These are phyloP conservation scores for Acipenser ruthenus DNA, from an alignment of 2,797 vertebrate genomes.

Conservation along the genomic window DNA sequence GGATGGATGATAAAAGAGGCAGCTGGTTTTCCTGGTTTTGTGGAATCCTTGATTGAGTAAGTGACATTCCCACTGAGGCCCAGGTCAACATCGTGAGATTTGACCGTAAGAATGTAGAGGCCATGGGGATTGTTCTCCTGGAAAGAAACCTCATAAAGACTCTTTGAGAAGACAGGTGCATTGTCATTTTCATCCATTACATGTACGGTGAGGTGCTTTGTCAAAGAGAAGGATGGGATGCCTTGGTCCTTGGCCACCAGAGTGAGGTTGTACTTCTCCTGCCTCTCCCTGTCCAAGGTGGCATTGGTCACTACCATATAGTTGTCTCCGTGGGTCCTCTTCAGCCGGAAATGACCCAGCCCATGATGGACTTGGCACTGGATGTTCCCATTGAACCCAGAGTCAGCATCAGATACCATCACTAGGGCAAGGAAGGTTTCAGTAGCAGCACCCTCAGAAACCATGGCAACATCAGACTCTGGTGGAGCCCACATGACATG, in stretches of 20 bases:
- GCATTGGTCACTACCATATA: slow-evolving; percentile 77
- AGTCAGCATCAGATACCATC: slow-evolving; percentile 76
- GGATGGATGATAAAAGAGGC: slow-evolving; percentile 62
- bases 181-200: slow-evolving; percentile 86
- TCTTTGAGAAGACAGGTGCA: slow-evolving; percentile 64
- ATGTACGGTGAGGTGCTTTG: slow-evolving; percentile 65
- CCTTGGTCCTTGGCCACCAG: slow-evolving; percentile 69
- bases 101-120: slow-evolving; percentile 58
- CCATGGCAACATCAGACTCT: slow-evolving; percentile 49
- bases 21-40: slow-evolving; percentile 33
- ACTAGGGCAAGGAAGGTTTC: slow-evolving; percentile 83
- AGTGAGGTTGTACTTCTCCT: slow-evolving; percentile 69
- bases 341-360: slow-evolving; percentile 70
- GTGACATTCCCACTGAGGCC: slow-evolving; percentile 72
- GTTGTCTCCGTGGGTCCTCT: slow-evolving; percentile 68
- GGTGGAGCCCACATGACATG: slow-evolving; percentile 68
- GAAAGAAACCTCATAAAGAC: slow-evolving; percentile 55
- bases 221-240: slow-evolving; percentile 53
- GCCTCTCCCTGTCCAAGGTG: slow-evolving; percentile 74
- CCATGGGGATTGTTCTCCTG: slow-evolving; percentile 67
- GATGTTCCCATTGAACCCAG: slow-evolving; percentile 71
- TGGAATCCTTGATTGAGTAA: slow-evolving; percentile 62
- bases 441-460: slow-evolving; percentile 68
- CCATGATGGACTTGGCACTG: slow-evolving; percentile 60
- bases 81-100: slow-evolving; percentile 68